Percentiles rank a stretch among this genome's conserved stretches.
Conservation (phyloP, 2,888 invertebrate species). For the Dugesia japonica region DNA sequence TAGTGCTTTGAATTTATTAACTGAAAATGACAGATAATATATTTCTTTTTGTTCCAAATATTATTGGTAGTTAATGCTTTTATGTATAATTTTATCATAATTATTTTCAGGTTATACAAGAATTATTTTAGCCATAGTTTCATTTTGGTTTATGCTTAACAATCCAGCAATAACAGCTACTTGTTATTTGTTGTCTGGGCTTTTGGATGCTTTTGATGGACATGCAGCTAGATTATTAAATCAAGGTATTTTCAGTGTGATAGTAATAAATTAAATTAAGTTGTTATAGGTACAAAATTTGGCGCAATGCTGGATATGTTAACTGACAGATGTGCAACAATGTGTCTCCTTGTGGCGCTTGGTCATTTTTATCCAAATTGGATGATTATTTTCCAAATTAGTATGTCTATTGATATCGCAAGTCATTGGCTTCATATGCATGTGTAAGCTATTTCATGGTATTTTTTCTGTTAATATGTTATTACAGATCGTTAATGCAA, state of each 20-base stretch:
- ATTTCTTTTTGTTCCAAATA: constrained; percentile 7
- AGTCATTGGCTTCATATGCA: constrained; percentile 97
- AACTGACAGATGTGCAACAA: constrained; percentile 85
- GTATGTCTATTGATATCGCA: constrained; percentile 79
- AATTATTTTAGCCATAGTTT: constrained; percentile 70
- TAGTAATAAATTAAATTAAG: too few species aligned
- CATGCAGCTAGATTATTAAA: constrained; percentile 79
- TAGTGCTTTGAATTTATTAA: too few species aligned
- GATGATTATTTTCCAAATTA: constrained; percentile 80
- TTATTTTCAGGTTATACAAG: constrained; percentile 71
- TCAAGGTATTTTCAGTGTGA: constrained; percentile 58
- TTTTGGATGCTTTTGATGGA: constrained; percentile 88
- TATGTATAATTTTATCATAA: neutral
- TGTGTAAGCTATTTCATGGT: constrained; percentile 57
- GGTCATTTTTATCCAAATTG: constrained; percentile 79
- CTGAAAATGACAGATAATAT: neutral
- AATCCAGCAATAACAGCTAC: constrained; percentile 63
- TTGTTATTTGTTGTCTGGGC: constrained; percentile 72
- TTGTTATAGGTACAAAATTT: constrained; percentile 43
- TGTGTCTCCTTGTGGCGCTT: constrained; percentile 73
- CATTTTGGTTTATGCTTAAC: constrained; percentile 83
- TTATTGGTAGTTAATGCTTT: neutral
- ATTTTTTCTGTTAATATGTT: too few species aligned
- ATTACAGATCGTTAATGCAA: constrained; percentile 44
- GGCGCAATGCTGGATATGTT: constrained; percentile 87